A percentile compares a stretch with the other conserved stretches of the same genome.
Conservation (phyloP, 2,113 vertebrate species). For the Pterocles gutturalis region DNA sequence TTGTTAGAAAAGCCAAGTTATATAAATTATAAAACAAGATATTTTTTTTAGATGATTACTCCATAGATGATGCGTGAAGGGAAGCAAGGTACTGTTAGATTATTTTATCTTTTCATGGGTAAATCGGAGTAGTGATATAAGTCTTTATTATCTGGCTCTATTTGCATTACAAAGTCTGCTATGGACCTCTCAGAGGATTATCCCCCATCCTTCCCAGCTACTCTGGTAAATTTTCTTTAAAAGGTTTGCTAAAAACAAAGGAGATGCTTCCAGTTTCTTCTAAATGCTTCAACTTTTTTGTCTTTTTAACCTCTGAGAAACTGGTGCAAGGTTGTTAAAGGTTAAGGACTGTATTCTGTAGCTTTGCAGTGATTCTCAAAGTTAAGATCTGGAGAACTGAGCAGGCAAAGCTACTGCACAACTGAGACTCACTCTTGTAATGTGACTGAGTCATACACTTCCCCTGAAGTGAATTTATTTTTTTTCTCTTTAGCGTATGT, state of each 20-base stretch:
- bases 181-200: background rate
- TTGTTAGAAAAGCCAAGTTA: background rate
- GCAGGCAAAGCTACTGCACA: background rate
- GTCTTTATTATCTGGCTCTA: background rate
- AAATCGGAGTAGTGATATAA: background rate
- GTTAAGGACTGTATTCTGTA: background rate
- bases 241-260: background rate
- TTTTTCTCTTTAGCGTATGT: background rate
- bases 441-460: rapidly evolving
- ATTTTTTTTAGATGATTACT: slow-evolving; percentile 13
- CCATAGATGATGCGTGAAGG: background rate
- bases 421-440: background rate
- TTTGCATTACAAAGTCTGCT: background rate
- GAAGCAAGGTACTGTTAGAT: slow-evolving; percentile 14
- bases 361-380: background rate
- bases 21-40: background rate
- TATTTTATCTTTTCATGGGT: background rate
- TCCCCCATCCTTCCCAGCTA: background rate
- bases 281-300: background rate
- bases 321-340: background rate
- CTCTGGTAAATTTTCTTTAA: background rate
- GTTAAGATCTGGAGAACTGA: background rate
- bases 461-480: background rate
- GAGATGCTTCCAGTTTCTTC: background rate
- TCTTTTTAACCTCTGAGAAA: background rate